phyloP scores from a whole-genome alignment of 2,888 invertebrate genomes.

The Sinopyrophorus schimmeli region DNA sequence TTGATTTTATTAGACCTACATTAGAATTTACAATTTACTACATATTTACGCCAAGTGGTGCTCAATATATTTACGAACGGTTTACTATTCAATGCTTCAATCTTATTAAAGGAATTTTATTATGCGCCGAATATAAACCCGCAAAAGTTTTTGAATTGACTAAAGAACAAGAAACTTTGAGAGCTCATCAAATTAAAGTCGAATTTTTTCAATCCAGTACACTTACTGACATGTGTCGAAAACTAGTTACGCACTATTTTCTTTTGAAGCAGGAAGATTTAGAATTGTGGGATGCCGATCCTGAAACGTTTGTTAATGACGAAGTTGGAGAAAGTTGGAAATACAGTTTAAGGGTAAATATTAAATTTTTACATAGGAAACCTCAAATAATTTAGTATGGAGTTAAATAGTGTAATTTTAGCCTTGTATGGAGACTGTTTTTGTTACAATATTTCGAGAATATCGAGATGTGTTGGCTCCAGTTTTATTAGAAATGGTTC shows the following conservation, averaged over 20 bases:
- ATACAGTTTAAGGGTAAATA: slow-evolving; percentile 79
- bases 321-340: slow-evolving; percentile 94
- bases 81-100: slow-evolving; percentile 91
- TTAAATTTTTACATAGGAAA: too few relatives aligned
- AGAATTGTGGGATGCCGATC: slow-evolving; percentile 86
- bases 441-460: slow-evolving; percentile 80
- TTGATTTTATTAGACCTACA: slow-evolving; percentile 76
- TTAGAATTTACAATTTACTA: slow-evolving; percentile 83
- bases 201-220: slow-evolving; percentile 77
- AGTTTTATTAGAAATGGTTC: slow-evolving; percentile 72
- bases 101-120: slow-evolving; percentile 80
- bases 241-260: slow-evolving; percentile 87
- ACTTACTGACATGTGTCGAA: slow-evolving; percentile 79
- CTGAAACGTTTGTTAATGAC: slow-evolving; percentile 87
- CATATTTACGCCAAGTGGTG: slow-evolving; percentile 83
- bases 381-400: too few relatives aligned
- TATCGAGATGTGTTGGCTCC: slow-evolving; percentile 73
- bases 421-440: slow-evolving; percentile 88
- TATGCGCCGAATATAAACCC: slow-evolving; percentile 74
- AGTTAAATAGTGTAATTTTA: slow-evolving; percentile 50
- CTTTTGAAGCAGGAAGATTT: slow-evolving; percentile 81
- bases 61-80: slow-evolving; percentile 75
- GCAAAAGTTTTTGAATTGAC: slow-evolving; percentile 63
- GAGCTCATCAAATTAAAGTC: slow-evolving; percentile 71
- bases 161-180: slow-evolving; percentile 59